Conservation (phyloP, 2,888 invertebrate genomes). For the Parnassius mnemosyne region DNA sequence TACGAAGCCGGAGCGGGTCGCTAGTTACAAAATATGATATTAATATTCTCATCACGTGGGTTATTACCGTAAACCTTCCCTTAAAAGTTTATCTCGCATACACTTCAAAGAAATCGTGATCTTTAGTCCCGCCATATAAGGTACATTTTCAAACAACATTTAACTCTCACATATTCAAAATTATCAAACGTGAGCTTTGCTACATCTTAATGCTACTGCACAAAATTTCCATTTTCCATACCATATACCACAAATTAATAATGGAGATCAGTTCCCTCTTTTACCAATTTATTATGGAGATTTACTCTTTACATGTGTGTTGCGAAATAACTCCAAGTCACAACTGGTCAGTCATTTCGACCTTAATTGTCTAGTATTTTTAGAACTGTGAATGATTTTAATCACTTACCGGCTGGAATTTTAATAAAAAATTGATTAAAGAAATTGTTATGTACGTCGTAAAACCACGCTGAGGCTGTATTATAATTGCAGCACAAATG, state of each 20-base stretch:
- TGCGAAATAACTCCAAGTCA: background rate
- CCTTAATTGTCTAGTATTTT: too few species aligned
- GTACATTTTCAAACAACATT: background rate
- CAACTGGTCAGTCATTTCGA: too few species aligned
- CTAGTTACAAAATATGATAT: background rate
- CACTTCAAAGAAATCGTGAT: background rate
- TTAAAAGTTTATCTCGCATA: background rate
- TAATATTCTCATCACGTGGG: conserved; percentile 10
- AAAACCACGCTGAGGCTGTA: too few species aligned
- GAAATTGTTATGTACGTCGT: too few species aligned
- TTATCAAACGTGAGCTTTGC: conserved; percentile 31
- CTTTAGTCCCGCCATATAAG: background rate
- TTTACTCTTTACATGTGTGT: conserved; percentile 60
- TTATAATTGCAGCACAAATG: too few species aligned
- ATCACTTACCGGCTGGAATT: too few species aligned
- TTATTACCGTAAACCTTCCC: conserved; percentile 3
- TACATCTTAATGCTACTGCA: conserved; percentile 61
- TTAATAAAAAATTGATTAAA: too few species aligned
- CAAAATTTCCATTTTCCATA: conserved; percentile 79
- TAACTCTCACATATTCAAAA: background rate
- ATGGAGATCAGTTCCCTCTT: conserved; percentile 66
- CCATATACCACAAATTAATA: conserved; percentile 79
- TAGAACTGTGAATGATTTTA: too few species aligned
- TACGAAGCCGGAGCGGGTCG: background rate
- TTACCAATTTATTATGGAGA: conserved; percentile 68